Evolutionary conservation across 2,888 invertebrate genomes (phyloP).

Genomic region (Phrixothrix hirtus): DNA sequence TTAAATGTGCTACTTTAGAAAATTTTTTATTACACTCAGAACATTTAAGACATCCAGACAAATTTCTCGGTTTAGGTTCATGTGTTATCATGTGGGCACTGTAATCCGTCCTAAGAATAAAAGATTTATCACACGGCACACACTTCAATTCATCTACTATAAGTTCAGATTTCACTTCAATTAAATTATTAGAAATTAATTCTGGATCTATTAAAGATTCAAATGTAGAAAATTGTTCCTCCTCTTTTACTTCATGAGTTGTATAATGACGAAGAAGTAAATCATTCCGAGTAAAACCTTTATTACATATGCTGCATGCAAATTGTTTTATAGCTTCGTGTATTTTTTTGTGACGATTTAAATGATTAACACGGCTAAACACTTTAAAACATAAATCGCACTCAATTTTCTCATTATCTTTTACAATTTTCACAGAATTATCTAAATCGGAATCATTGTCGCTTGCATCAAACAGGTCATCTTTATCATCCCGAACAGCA

Average conservation of each 20-base stretch:
- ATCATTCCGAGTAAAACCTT: constrained; percentile 47
- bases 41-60: constrained; percentile 53
- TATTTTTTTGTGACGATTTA: constrained; percentile 37
- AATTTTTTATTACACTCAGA: constrained; percentile 60
- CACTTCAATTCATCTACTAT: constrained; percentile 24
- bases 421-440: neutral
- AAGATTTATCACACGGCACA: constrained; percentile 14
- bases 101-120: constrained; percentile 20
- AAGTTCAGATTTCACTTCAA: constrained; percentile 21
- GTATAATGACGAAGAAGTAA: constrained; percentile 48
- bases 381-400: constrained; percentile 59
- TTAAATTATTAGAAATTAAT: constrained; percentile 16
- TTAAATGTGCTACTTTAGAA: constrained; percentile 58
- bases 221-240: constrained; percentile 27
- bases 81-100: constrained; percentile 17
- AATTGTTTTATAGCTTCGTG: constrained; percentile 36
- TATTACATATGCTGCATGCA: constrained; percentile 47
- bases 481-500: constrained; percentile 15
- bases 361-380: constrained; percentile 51
- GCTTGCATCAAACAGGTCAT: constrained; percentile 10
- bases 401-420: constrained; percentile 17
- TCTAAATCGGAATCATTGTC: constrained; percentile 23
- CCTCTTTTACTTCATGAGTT: constrained; percentile 47
- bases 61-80: constrained; percentile 11
- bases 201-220: constrained; percentile 20